phyloP scores from a whole-genome alignment of 2,888 invertebrate species.

The Ophioninae sp. region DNA sequence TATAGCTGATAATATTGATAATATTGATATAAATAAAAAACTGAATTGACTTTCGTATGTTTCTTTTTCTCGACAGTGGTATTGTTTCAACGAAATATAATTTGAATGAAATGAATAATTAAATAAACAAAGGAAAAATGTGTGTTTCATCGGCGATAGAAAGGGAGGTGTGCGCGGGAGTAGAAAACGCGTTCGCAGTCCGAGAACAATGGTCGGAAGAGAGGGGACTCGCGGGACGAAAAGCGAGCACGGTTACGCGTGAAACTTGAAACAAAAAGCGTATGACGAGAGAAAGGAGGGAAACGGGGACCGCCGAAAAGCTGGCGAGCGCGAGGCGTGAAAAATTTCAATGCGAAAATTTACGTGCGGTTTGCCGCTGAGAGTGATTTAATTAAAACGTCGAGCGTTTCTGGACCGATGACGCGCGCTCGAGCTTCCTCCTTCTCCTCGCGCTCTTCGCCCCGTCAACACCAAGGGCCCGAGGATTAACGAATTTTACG shows the following conservation, averaged over 20 bases:
- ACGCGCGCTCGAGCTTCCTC: slow-evolving; percentile 10
- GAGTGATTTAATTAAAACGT: slow-evolving; percentile 54
- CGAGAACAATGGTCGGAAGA: slow-evolving; percentile 1
- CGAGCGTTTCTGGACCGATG: slow-evolving; percentile 35
- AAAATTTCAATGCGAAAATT: slow-evolving; percentile 45
- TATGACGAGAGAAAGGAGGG: neutral
- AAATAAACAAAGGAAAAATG: too few species aligned
- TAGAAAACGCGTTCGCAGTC: neutral
- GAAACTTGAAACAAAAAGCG: slow-evolving; percentile 40
- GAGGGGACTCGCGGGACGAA: slow-evolving; percentile 6
- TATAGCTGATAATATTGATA: too few species aligned
- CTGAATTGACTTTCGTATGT: too few species aligned
- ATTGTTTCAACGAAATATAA: too few species aligned
- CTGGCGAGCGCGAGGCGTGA: slow-evolving; percentile 40
- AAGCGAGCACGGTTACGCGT: slow-evolving; percentile 22
- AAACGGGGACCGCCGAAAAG: slow-evolving; percentile 11
- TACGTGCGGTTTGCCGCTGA: slow-evolving; percentile 46
- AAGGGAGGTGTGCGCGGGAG: too few species aligned
- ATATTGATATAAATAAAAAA: too few species aligned
- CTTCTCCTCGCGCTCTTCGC: neutral
- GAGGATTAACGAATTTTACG: too few species aligned
- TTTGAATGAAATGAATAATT: neutral
- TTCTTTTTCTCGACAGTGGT: too few species aligned
- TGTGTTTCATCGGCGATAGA: too few species aligned
- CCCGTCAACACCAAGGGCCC: neutral